Base-by-base conservation (phyloP, 2,113 vertebrate species). In the Hemichromis elongatus region DNA sequence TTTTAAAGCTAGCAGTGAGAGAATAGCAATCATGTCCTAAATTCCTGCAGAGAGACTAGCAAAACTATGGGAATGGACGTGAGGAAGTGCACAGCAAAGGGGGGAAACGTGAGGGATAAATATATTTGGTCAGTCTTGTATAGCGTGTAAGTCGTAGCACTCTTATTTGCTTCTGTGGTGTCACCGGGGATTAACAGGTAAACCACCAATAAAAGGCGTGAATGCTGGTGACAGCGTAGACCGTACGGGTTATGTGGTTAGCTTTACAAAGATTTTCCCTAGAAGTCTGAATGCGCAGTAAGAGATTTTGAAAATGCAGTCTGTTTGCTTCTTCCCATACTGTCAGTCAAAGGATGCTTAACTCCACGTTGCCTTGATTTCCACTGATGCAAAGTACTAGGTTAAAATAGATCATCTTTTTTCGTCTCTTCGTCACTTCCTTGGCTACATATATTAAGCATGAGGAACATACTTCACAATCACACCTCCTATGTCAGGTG, bases 21-120 rank as follows among this genome's bases (percentile, higher is more conserved):
- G 35, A 66, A 66, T 66, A 0, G 33, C 19, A 66, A 21, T 14
- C 2, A 1, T 2, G 0, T 21, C 0, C 0, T 40, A 5, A 9
- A 70, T 70, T 70, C 37, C 13, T 45, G 21, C 21, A 26, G 66
- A 42, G 37, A 45, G 37, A 3, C 37, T 1, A 16, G 0, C 37
- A 16, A 45, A 70, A 26, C 13, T 42, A 70, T 45, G 21, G 45
- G 1, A 66, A 5, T 66, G 35, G 35, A 37, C 13, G 3, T 2
- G 61, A 42, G 8, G 13, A 45, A 18, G 37, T 70, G 0, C 45
- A 45, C 37, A 45, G 45, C 1, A 0, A 68, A 2, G 37, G 26
- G 63, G 63, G 16, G 18, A 68, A 24, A 4, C 63, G 14, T 24
- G 35, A 68, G 63, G 63, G 2, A 2, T n/a, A 68, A 68, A 42